phyloP scores from a whole-genome alignment of 1,140 invertebrate genomes.

The Microvelia longipes region DNA sequence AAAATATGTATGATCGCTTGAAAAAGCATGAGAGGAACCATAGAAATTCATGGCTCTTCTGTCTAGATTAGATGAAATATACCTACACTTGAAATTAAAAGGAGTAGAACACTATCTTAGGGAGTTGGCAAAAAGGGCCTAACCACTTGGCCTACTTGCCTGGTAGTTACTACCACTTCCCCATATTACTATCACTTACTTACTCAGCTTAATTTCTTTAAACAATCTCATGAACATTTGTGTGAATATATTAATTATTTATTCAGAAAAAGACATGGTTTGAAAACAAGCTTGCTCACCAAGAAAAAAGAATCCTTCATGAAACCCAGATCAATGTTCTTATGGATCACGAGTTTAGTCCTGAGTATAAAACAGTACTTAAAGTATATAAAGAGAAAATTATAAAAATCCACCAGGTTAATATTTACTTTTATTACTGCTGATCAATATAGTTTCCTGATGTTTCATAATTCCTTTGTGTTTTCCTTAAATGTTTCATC shows the following conservation, averaged over 20 bases:
- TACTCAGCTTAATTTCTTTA: background rate
- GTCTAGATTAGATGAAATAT: no score
- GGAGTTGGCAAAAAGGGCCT: no score
- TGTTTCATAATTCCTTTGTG: background rate
- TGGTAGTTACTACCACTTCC: background rate
- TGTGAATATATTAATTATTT: background rate
- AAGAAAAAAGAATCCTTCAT: background rate
- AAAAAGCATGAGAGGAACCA: no score
- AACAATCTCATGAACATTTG: background rate
- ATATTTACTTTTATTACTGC: background rate
- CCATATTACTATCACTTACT: background rate
- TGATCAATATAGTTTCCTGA: background rate
- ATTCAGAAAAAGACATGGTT: background rate
- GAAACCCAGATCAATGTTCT: background rate
- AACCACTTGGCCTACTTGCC: background rate
- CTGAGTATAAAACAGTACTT: background rate
- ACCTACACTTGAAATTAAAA: no score
- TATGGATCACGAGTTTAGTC: background rate
- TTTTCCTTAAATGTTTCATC: no score
- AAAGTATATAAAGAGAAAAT: slow-evolving; percentile 3
- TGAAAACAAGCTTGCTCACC: background rate
- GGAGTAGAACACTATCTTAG: no score
- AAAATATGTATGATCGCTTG: no score
- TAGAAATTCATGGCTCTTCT: no score
- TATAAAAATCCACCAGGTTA: slow-evolving; percentile 3